These are phyloP conservation scores for Halcyon chelicuti DNA, from an alignment of 2,797 vertebrate genomes.

Conservation along the genomic window DNA sequence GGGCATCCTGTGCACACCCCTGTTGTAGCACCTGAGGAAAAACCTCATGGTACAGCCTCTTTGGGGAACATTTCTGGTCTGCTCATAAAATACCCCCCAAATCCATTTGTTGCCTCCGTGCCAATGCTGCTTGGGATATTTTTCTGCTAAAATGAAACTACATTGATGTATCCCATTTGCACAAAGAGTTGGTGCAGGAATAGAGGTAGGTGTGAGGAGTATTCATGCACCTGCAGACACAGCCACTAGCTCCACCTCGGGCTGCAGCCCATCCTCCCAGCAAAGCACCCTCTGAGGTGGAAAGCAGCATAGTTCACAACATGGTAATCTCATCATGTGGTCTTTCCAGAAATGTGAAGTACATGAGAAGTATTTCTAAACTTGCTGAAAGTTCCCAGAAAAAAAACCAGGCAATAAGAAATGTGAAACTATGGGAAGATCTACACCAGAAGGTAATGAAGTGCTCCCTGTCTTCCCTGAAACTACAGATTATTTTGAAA, in stretches of 20 bases:
- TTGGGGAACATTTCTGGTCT: not conserved
- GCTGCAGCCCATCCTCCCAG: not conserved
- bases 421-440: not conserved
- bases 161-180: fast-evolving
- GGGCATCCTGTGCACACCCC: not conserved
- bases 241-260: fast-evolving
- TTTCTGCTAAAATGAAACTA: not conserved
- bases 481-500: not conserved
- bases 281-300: not conserved
- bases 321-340: not conserved
- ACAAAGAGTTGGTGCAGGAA: not conserved
- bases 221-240: fast-evolving
- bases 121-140: not conserved
- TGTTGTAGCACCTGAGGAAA: not conserved
- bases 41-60: not conserved
- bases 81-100: not conserved
- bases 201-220: not conserved
- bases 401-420: not conserved
- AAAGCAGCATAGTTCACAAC: not conserved
- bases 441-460: not conserved
- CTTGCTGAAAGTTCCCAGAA: not conserved
- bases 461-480: not conserved
- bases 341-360: not conserved
- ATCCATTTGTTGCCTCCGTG: not conserved
- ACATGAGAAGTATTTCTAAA: not conserved